These are phyloP conservation scores for Disparrhopalites patrizii DNA, from an alignment of 2,888 invertebrate genomes.

Conservation along the genomic window DNA sequence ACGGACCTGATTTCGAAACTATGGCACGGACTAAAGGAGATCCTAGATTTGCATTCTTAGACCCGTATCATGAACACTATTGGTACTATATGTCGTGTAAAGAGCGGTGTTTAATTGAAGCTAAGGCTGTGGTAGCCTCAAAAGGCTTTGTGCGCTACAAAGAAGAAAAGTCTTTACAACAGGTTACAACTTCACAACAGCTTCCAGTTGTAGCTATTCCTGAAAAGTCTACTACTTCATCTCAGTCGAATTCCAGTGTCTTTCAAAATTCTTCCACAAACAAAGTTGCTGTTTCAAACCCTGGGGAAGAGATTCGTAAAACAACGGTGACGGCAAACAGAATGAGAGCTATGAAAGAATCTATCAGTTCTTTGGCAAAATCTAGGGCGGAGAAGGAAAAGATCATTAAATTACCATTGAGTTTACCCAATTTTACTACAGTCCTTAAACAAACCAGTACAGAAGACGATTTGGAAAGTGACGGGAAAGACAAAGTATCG, in stretches of 20 bases:
- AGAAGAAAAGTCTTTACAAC: background rate
- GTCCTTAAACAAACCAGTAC: slow-evolving; percentile 10
- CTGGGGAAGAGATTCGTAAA: slow-evolving; percentile 4
- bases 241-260: background rate
- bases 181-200: background rate
- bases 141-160: slow-evolving; percentile 42
- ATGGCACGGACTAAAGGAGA: slow-evolving; percentile 77
- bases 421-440: slow-evolving; percentile 15
- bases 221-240: background rate
- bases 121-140: slow-evolving; percentile 40
- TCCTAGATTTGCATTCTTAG: slow-evolving; percentile 80
- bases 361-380: background rate
- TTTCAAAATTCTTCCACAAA: background rate
- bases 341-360: background rate
- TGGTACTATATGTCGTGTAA: slow-evolving; percentile 64
- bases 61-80: slow-evolving; percentile 70
- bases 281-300: background rate
- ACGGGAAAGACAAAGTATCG: background rate
- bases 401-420: slow-evolving; percentile 9
- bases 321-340: background rate
- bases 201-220: background rate
- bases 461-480: slow-evolving; percentile 9
- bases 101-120: slow-evolving; percentile 39
- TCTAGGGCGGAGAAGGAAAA: slow-evolving; percentile 11
- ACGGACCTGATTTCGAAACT: slow-evolving; percentile 88